A percentile compares a stretch with the other conserved stretches of the same genome.
Conservation (phyloP, 2,113 vertebrate genomes). For the Elaphurus davidianus region DNA sequence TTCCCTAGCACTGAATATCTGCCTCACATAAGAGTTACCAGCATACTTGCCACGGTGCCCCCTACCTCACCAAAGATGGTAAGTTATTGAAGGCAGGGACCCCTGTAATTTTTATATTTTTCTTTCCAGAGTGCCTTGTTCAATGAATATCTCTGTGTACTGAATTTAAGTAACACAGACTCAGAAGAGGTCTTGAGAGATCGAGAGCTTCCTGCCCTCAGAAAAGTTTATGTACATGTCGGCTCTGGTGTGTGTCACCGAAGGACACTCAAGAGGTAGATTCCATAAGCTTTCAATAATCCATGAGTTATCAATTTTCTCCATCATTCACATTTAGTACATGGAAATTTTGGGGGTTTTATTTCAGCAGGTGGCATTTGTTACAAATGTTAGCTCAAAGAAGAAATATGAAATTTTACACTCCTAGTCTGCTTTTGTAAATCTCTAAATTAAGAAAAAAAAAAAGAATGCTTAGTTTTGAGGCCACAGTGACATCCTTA, state of each 20-base stretch:
- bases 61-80: neutral
- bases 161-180: neutral
- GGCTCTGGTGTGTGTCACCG: neutral
- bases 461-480: constrained; percentile 2
- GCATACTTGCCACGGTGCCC: neutral
- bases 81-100: neutral
- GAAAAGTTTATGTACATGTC: neutral
- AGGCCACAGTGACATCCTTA: neutral
- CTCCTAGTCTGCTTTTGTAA: constrained; percentile 31
- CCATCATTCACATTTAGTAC: neutral
- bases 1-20: neutral
- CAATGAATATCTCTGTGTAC: neutral
- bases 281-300: neutral
- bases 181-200: neutral
- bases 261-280: neutral
- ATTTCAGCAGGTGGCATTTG: constrained; percentile 58
- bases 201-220: neutral
- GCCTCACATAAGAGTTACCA: neutral
- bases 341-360: constrained; percentile 51
- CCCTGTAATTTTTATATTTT: neutral
- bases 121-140: neutral
- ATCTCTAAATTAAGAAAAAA: constrained; percentile 18
- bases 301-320: neutral
- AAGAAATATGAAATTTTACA: constrained; percentile 48
- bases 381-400: constrained; percentile 48